Conservation (phyloP, 2,797 vertebrate genomes). For the Karalla daura region DNA sequence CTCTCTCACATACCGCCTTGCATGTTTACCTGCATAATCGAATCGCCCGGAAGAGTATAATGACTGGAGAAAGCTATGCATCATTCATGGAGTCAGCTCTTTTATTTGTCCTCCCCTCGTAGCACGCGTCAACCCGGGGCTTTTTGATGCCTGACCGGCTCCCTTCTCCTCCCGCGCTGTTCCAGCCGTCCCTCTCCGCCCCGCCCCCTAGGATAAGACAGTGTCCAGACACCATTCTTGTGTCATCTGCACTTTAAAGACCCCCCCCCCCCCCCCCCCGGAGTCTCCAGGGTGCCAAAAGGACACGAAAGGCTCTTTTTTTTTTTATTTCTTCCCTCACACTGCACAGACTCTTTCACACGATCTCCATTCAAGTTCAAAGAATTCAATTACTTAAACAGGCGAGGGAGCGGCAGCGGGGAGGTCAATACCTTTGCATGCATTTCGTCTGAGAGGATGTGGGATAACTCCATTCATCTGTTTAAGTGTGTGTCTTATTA, state of each 20-base stretch:
- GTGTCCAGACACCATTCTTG: constrained; percentile 42
- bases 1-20: constrained; percentile 23
- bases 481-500: neutral
- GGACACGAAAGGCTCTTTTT: constrained; percentile 21
- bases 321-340: no score
- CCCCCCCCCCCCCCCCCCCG: no score
- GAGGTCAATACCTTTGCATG: constrained; percentile 14
- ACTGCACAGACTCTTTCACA: constrained; percentile 38
- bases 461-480: constrained; percentile 19
- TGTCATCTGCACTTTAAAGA: constrained; percentile 56
- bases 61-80: constrained; percentile 35
- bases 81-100: constrained; percentile 59
- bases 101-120: constrained; percentile 33
- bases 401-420: constrained; percentile 3
- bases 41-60: constrained; percentile 41
- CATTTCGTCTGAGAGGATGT: constrained; percentile 19
- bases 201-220: constrained; percentile 9
- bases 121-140: constrained; percentile 5
- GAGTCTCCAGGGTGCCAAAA: constrained; percentile 25
- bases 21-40: constrained; percentile 64
- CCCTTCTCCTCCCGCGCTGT: neutral
- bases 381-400: constrained; percentile 61
- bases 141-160: constrained; percentile 19
- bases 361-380: constrained; percentile 44
- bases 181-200: neutral